These are phyloP conservation scores for Phyllopteryx taeniolatus DNA, from an alignment of 2,113 vertebrate genomes.

Conservation along the genomic window DNA sequence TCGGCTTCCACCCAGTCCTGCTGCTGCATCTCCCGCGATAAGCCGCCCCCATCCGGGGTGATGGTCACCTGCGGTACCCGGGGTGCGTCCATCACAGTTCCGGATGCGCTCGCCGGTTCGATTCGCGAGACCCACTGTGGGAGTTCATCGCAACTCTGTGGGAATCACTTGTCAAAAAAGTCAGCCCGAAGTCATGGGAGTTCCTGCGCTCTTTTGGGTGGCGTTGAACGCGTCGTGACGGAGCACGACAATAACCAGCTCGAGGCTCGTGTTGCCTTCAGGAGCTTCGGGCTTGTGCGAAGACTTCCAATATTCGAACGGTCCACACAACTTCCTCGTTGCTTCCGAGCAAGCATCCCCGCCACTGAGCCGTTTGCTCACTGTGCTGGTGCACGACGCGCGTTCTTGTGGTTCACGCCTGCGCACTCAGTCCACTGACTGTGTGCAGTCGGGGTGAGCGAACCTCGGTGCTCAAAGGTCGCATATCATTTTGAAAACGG, in stretches of 20 bases:
- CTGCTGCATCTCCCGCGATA: constrained; percentile 73
- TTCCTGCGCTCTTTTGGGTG: constrained; percentile 62
- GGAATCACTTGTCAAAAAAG: constrained; percentile 1
- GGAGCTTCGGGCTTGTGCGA: not conserved
- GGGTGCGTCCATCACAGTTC: constrained; percentile 56
- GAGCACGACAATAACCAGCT: not conserved
- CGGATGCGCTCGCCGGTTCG: constrained; percentile 44
- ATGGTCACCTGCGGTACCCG: constrained; percentile 90
- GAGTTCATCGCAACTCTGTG: constrained; percentile 56
- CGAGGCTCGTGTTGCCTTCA: not conserved
- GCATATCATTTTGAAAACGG: not conserved
- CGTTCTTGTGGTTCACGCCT: constrained; percentile 1
- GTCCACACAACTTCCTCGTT: constrained; percentile 3
- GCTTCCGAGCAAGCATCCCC: not conserved
- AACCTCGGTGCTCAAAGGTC: not conserved
- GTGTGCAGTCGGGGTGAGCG: not conserved
- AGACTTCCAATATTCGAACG: not conserved
- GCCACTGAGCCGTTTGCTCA: not conserved
- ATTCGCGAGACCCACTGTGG: constrained; percentile 36
- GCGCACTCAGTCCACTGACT: not conserved
- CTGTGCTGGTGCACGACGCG: not conserved
- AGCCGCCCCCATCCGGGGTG: constrained; percentile 80
- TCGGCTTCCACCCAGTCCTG: constrained; percentile 66
- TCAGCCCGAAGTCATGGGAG: constrained; percentile 51
- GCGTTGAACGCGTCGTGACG: constrained; percentile 46